These are phyloP conservation scores for Petrocephalus sullivani DNA, from an alignment of 2,797 vertebrate genomes.

Conservation along the genomic window DNA sequence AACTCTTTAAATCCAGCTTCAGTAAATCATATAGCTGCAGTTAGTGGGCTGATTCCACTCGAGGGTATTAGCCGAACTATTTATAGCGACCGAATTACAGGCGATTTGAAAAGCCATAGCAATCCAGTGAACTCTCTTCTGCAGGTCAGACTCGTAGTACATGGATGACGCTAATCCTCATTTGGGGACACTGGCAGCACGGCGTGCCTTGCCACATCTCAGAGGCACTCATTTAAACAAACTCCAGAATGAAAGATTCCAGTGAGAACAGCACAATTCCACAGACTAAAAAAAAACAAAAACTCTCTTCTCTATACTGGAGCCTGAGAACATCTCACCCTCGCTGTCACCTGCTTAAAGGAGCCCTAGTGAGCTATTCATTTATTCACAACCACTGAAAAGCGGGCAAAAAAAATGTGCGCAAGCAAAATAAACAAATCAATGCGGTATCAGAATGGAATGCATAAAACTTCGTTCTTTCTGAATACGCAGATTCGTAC, in stretches of 20 bases:
- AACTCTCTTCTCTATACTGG: neutral
- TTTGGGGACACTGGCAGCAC: slow-evolving; percentile 24
- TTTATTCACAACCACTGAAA: slow-evolving; percentile 15
- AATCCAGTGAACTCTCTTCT: slow-evolving; percentile 1
- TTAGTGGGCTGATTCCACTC: neutral
- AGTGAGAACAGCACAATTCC: neutral
- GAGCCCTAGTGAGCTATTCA: neutral
- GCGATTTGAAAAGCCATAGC: slow-evolving; percentile 28
- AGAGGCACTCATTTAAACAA: neutral
- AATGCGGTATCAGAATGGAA: neutral
- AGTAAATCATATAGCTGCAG: slow-evolving; percentile 34
- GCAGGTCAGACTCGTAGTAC: slow-evolving; percentile 30
- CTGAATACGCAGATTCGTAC: neutral
- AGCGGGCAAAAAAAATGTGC: neutral
- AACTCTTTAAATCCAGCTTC: neutral
- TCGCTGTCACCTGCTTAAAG: neutral
- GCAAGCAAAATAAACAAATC: neutral
- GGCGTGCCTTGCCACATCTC: neutral
- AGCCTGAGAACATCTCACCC: neutral
- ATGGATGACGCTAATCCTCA: slow-evolving; percentile 37
- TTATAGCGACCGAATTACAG: slow-evolving; percentile 41
- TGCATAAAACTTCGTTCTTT: neutral
- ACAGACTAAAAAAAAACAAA: neutral
- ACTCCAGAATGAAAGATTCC: neutral
- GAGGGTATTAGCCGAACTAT: slow-evolving; percentile 41